Evolutionary conservation across 2,888 invertebrate species (phyloP), one percentile per base, ranked within the genome.

Genomic region (Drosophila helvetica): DNA sequence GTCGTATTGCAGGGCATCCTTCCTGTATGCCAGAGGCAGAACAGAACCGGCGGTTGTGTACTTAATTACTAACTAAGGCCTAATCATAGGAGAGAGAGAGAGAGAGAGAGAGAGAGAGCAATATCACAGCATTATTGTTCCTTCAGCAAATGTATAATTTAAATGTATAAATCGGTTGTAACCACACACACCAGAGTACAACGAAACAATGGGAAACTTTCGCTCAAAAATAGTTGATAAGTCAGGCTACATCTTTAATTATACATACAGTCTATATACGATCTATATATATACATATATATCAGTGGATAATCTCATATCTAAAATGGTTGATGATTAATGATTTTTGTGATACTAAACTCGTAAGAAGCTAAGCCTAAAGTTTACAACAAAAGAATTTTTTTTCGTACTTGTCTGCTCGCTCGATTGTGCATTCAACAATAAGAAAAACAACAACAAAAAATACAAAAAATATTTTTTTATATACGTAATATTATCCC

Each of bases 41-140:
- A 75, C 71, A 74, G 69, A 82, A 79, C 78, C 80, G 57, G 86
- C 89, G 90, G 91, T 90, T 90, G 90, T 91, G 87, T 90, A 90
- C 89, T 90, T 87, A 88, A 88, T 78, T 80, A 38, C 33, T 38
- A 27, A 30, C 66, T 86, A 66, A 56, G 46, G 3, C 30, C 51
- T 17, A 54, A 58, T 54, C 57, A 65, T 61, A 50, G 48, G n/a
- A 51, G n/a, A 56, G 43, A 15, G 80, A 65, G 59, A 33, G 1
- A 12, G 30, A 9, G 3, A 10, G 33, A 33, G 33, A 33, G 52
- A 51, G n/a, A 56, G 45, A 15, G 81, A 67, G 59, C 86, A 86
- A 90, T 90, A 90, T 91, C 91, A 90, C 91, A 90, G 85, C 91
- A 79, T 79, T 86, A 89, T 89, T 90, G 90, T 90, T 90, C 90